These are phyloP conservation scores for Colistium nudipinnis DNA, from an alignment of 2,113 vertebrate species.

Conservation along the genomic window DNA sequence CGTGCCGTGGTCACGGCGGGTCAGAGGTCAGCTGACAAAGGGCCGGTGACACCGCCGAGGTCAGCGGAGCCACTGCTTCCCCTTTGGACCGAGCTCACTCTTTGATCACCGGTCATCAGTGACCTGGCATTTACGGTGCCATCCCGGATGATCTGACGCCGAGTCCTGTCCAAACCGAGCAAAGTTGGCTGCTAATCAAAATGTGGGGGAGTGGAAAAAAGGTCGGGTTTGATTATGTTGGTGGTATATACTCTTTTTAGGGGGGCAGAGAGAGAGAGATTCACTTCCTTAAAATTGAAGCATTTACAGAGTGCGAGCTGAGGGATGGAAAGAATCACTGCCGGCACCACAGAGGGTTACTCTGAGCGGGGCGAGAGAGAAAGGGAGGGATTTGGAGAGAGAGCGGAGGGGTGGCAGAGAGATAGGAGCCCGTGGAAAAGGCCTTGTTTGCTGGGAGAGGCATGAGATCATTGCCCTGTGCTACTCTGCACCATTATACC, in stretches of 20 bases:
- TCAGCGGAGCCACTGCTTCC: conserved; percentile 35
- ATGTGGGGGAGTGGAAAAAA: conserved; percentile 25
- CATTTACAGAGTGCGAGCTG: conserved; percentile 3
- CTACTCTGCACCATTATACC: conserved; percentile 69
- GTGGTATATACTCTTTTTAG: too few species aligned
- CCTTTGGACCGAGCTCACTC: conserved; percentile 24
- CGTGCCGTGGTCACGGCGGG: conserved; percentile 64
- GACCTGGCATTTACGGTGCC: conserved; percentile 57
- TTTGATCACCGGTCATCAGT: conserved; percentile 41
- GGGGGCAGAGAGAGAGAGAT: not conserved
- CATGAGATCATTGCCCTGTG: conserved; percentile 74
- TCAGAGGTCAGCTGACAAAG: conserved; percentile 73
- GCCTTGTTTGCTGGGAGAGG: conserved; percentile 67
- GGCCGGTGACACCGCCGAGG: conserved; percentile 37
- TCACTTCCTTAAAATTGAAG: conserved; percentile 7
- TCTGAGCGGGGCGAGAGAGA: conserved; percentile 14
- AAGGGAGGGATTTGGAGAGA: conserved; percentile 45
- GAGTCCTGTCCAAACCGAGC: conserved; percentile 4
- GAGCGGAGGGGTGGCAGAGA: conserved; percentile 45
- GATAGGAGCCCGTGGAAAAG: conserved; percentile 68
- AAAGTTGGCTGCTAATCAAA: conserved; percentile 37
- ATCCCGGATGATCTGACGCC: conserved; percentile 37
- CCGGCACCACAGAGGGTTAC: not conserved
- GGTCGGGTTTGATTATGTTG: conserved; percentile 24
- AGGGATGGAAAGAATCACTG: conserved; percentile 33